Evolutionary conservation across 2,113 vertebrate genomes (phyloP), one percentile per base, ranked within the genome.

Genomic region (Microcebus jonahi): DNA sequence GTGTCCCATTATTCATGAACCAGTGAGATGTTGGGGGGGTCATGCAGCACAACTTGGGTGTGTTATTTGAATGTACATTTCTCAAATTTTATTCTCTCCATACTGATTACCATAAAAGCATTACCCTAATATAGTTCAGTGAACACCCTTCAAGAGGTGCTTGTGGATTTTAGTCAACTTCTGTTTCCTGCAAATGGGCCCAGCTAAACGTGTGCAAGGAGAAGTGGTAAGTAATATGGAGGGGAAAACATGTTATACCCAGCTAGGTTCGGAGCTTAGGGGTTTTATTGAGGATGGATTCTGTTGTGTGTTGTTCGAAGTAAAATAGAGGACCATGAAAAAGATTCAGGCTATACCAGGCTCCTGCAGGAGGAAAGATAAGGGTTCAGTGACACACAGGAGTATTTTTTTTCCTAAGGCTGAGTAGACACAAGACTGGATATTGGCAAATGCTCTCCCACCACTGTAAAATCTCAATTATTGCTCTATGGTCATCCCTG

Each of bases 401-500:
- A 86, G 25, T 87, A 91, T 73, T 93, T 97, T 96, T 48, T 88
- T 68, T 88, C 53, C 25, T 27, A 92, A 88, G 53, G 65, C 17
- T 59, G 88, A 98, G 68, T 91, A 97, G 88, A 10, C 53, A 70
- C 71, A 75, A 92, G 77, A 96, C 21, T 86, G 57, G 93, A 67
- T 93, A 97, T 20, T 97, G 91, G 84, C 82, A 98, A 97, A 96
- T 20, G n/a, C 57, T 87, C 9, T 11, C 8, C 25, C 83, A 96
- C 68, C 57, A 67, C 84, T 90, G 17, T 75, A 67, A 96, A 95
- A 77, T 85, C 76, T 97, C 87, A 97, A 61, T 97, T 97, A 93
- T 75, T 97, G 88, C 59, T 98, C 77, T 85, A 45, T 0, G 29
- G 31, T 81, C 90, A 36, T 91, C 82, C 55, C 59, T 93, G 36